These are phyloP conservation scores for Cryptocheilus praepositus DNA, from an alignment of 2,888 invertebrate genomes.

Conservation along the genomic window DNA sequence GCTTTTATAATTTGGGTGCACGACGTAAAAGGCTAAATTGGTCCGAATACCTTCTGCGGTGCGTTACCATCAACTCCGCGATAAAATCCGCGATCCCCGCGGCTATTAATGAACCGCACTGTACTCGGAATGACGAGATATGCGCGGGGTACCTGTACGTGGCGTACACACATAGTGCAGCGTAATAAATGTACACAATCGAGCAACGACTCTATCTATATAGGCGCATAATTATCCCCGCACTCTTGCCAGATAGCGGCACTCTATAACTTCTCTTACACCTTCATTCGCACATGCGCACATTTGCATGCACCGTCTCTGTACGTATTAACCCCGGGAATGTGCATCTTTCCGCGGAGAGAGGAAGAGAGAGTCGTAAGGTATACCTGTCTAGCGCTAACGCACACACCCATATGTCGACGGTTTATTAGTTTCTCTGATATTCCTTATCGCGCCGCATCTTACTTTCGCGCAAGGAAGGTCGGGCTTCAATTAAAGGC, in stretches of 20 bases:
- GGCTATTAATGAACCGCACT: too few relatives aligned
- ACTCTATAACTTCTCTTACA: conserved; percentile 39
- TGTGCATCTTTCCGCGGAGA: background rate
- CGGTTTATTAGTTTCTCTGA: conserved; percentile 44
- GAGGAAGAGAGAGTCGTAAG: background rate
- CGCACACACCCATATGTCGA: background rate
- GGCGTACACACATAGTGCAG: background rate
- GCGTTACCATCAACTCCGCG: too few relatives aligned
- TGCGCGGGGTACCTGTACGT: background rate
- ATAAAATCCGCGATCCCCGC: too few relatives aligned
- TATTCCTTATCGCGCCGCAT: conserved; percentile 41
- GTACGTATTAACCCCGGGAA: conserved; percentile 1
- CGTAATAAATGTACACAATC: conserved; percentile 32
- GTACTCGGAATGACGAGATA: background rate
- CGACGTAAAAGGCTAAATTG: too few relatives aligned
- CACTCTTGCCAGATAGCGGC: conserved; percentile 26
- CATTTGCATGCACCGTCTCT: conserved; percentile 12
- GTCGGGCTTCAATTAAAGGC: conserved; percentile 12
- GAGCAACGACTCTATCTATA: conserved; percentile 40
- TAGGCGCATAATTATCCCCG: conserved; percentile 43
- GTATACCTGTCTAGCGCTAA: background rate
- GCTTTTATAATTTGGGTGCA: too few relatives aligned
- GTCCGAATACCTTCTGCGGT: too few relatives aligned
- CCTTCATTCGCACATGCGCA: conserved; percentile 29
- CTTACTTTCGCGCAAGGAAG: conserved; percentile 13